Evolutionary conservation across 2,888 invertebrate species (phyloP).

Genomic region (Nephrotoma flavescens): DNA sequence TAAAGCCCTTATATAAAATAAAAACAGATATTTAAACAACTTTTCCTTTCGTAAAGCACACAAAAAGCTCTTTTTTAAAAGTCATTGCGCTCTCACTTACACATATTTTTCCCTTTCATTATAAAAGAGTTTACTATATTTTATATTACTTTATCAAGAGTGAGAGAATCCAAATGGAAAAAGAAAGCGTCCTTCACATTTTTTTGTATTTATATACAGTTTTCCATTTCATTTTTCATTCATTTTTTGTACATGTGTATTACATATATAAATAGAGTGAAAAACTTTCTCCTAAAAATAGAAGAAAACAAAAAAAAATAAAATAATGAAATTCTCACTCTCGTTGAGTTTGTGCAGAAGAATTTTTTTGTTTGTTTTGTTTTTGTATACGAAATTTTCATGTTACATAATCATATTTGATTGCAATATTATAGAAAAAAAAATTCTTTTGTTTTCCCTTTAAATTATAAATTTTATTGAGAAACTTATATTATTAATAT

Average conservation of each 20-base stretch:
- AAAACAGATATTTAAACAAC: background rate
- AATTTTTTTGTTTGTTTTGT: background rate
- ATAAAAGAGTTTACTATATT: background rate
- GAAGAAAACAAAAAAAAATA: background rate
- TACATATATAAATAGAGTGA: background rate
- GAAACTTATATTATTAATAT: background rate
- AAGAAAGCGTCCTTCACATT: background rate
- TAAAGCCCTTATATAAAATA: background rate
- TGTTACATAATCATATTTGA: background rate
- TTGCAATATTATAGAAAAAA: background rate
- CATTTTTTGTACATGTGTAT: background rate
- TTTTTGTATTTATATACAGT: background rate
- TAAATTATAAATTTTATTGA: background rate
- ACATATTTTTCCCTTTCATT: background rate
- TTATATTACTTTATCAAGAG: background rate
- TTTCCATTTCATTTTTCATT: background rate
- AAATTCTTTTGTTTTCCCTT: background rate
- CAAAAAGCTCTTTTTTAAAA: background rate
- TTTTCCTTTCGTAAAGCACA: background rate
- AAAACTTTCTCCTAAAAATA: background rate
- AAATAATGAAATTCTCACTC: background rate
- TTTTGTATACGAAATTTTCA: background rate
- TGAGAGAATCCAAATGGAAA: background rate
- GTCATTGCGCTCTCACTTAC: background rate
- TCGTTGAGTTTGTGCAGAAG: background rate